Conservation (phyloP, 2,888 invertebrate genomes). For the Drosophila histrio region DNA sequence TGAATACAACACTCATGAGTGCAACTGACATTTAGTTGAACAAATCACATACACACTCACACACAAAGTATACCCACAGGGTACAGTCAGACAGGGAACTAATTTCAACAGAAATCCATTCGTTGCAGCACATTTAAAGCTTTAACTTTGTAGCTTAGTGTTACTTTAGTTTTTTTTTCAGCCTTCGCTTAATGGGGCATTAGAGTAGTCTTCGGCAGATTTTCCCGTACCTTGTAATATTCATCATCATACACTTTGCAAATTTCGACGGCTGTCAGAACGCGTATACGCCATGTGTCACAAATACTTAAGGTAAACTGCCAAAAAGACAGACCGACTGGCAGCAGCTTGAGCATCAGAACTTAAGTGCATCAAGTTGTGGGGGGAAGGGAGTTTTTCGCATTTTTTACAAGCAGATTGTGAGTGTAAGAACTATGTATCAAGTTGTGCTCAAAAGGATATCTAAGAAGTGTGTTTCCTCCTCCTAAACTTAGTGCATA, state of each 20-base stretch:
- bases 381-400: neutral
- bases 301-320: constrained; percentile 53
- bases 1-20: constrained; percentile 20
- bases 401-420: constrained; percentile 3
- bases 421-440: neutral
- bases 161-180: constrained; percentile 2
- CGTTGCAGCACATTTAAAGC: constrained; percentile 59
- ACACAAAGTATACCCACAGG: constrained; percentile 37
- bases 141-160: constrained; percentile 24
- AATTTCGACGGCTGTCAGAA: constrained; percentile 63
- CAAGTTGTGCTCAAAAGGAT: neutral
- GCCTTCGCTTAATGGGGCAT: constrained; percentile 20
- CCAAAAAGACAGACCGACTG: neutral
- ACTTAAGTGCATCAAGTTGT: constrained; percentile 16
- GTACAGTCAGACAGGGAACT: constrained; percentile 38
- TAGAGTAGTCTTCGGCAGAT: constrained; percentile 3
- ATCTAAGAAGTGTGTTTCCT: neutral
- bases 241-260: constrained; percentile 23
- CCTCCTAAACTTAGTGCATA: neutral
- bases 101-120: constrained; percentile 55
- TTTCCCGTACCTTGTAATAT: constrained; percentile 14
- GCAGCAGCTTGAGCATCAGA: neutral
- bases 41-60: constrained; percentile 46
- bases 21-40: constrained; percentile 59
- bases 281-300: constrained; percentile 66